Percentiles rank a stretch among this genome's conserved stretches.
These are phyloP conservation scores for Listronotus bonariensis DNA, from an alignment of 1,140 invertebrate species.

Conservation along the genomic window DNA sequence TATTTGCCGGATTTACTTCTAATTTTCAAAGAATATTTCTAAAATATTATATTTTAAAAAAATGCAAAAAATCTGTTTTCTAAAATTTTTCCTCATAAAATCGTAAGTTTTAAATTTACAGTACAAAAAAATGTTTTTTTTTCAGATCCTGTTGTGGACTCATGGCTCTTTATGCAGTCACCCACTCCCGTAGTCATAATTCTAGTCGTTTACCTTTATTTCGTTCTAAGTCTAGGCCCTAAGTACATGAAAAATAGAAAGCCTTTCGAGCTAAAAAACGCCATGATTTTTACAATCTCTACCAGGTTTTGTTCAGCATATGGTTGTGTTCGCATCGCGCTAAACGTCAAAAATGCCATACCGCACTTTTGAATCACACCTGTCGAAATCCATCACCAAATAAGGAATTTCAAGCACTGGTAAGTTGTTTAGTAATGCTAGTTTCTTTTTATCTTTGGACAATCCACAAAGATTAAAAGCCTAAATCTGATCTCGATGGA, in stretches of 20 bases:
- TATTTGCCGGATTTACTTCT: too few species aligned
- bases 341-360: constrained; percentile 45
- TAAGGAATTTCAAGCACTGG: constrained; percentile 42
- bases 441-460: too few species aligned
- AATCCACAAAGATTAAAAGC: too few species aligned
- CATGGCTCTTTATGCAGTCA: constrained; percentile 75
- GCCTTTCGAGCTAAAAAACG: constrained; percentile 66
- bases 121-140: too few species aligned
- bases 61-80: too few species aligned
- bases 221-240: constrained; percentile 73
- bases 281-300: constrained; percentile 73
- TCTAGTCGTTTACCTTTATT: constrained; percentile 65
- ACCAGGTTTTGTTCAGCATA: constrained; percentile 65
- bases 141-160: constrained; percentile 59
- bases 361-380: constrained; percentile 47
- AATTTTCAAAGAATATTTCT: too few species aligned
- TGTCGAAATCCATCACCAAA: constrained; percentile 42
- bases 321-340: constrained; percentile 50
- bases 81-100: too few species aligned
- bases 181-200: constrained; percentile 69
- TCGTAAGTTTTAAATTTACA: too few species aligned
- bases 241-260: constrained; percentile 69
- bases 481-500: too few species aligned
- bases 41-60: too few species aligned
- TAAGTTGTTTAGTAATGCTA: too few species aligned